phyloP scores from a whole-genome alignment of 1,140 invertebrate species.

The Musca domestica region DNA sequence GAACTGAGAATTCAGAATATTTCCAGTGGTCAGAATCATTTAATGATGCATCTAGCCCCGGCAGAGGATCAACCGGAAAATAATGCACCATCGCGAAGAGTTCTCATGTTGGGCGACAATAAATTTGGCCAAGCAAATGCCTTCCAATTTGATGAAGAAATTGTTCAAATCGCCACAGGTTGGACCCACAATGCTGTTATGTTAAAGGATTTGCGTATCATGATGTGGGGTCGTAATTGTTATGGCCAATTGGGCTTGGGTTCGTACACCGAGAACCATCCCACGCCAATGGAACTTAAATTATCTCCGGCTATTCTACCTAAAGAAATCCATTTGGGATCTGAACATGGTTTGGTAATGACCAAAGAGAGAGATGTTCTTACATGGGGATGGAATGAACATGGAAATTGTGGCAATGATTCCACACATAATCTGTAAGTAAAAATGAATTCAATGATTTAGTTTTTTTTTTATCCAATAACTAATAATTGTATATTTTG shows the following conservation, averaged over 20 bases:
- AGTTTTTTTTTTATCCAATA: not conserved
- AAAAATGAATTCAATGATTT: not conserved
- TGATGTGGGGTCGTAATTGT: slow-evolving; percentile 77
- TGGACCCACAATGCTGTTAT: slow-evolving; percentile 73
- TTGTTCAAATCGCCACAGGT: slow-evolving; percentile 61
- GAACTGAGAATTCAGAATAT: slow-evolving; percentile 40
- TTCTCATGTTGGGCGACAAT: slow-evolving; percentile 73
- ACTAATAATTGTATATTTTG: not conserved
- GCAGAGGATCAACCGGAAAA: slow-evolving; percentile 21
- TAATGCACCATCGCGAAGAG: slow-evolving; percentile 30
- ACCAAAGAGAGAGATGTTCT: slow-evolving; percentile 59
- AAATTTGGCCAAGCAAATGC: slow-evolving; percentile 64
- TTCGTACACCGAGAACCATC: slow-evolving; percentile 32
- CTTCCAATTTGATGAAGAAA: slow-evolving; percentile 46
- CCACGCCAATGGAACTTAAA: slow-evolving; percentile 33
- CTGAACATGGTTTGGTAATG: slow-evolving; percentile 72
- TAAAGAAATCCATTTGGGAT: slow-evolving; percentile 65
- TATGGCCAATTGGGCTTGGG: slow-evolving; percentile 70
- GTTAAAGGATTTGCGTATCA: slow-evolving; percentile 60
- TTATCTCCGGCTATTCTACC: slow-evolving; percentile 31
- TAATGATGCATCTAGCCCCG: slow-evolving; percentile 59
- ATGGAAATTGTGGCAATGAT: slow-evolving; percentile 80
- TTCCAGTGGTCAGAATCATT: slow-evolving; percentile 72
- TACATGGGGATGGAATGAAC: slow-evolving; percentile 91
- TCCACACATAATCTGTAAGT: slow-evolving; percentile 60